Evolutionary conservation across 2,797 vertebrate genomes (phyloP).

Genomic region (Erethizon dorsatum): DNA sequence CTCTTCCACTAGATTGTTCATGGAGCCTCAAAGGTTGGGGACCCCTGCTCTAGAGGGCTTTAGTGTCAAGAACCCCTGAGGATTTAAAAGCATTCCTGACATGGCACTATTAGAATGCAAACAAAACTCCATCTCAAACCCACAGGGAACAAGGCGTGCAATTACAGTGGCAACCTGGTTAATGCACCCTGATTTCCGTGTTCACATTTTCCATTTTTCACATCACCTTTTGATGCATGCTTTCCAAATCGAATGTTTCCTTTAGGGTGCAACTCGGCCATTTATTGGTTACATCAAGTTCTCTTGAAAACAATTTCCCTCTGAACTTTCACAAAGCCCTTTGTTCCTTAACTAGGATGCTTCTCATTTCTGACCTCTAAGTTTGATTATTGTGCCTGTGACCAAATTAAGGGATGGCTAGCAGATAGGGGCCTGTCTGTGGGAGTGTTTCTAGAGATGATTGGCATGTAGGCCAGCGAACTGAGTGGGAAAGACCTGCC

Average conservation of each 20-base stretch:
- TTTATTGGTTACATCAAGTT: not conserved
- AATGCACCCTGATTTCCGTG: accelerated
- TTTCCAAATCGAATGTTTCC: not conserved
- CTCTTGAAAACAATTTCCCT: not conserved
- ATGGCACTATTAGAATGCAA: not conserved
- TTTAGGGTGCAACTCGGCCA: not conserved
- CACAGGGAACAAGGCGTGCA: accelerated
- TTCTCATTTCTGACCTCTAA: not conserved
- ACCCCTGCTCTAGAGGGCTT: not conserved
- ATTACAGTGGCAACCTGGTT: too few species aligned
- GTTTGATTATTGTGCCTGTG: not conserved
- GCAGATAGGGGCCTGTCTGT: not conserved
- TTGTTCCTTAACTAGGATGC: not conserved
- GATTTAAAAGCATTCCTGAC: too few species aligned
- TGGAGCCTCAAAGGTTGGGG: not conserved
- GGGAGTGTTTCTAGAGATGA: not conserved
- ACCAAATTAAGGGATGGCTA: not conserved
- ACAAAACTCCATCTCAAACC: not conserved
- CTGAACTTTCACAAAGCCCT: not conserved
- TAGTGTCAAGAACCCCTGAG: too few species aligned
- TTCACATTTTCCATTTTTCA: not conserved
- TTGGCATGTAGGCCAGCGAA: not conserved
- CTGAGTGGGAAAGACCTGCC: not conserved
- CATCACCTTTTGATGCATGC: not conserved
- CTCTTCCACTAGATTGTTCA: too few species aligned